Percentiles rank a stretch among this genome's conserved stretches.
Evolutionary conservation across 2,888 invertebrate species (phyloP).

Genomic region (Andrena trimmerana): DNA sequence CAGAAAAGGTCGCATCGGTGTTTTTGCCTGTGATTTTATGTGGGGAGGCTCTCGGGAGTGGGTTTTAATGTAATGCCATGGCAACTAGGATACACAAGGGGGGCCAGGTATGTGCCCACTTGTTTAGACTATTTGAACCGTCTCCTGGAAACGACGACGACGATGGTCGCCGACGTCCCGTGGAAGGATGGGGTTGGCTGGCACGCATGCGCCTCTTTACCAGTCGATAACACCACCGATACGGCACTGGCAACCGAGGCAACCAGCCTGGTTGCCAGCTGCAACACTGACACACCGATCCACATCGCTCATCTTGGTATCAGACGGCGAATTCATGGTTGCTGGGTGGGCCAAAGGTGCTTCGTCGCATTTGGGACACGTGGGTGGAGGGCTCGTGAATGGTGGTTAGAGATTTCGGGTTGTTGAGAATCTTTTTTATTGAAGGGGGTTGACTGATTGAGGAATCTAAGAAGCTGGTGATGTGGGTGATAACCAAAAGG

Average conservation of each 20-base stretch:
- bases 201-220: conserved; percentile 65
- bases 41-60: background rate
- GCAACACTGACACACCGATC: conserved; percentile 65
- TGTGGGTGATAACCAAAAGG: too few relatives aligned
- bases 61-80: background rate
- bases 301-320: conserved; percentile 52
- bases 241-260: conserved; percentile 49
- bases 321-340: conserved; percentile 15
- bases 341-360: background rate
- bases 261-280: conserved; percentile 61
- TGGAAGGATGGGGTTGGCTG: conserved; percentile 47
- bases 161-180: conserved; percentile 40
- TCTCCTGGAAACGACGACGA: conserved; percentile 60
- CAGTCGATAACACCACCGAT: conserved; percentile 72
- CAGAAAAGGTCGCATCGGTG: background rate
- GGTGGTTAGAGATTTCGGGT: background rate
- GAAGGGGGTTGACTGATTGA: too few relatives aligned
- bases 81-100: conserved; percentile 20
- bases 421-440: background rate
- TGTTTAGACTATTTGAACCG: conserved; percentile 56
- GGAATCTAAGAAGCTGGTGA: too few relatives aligned
- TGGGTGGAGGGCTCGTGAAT: background rate
- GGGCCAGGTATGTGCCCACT: conserved; percentile 32
- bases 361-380: background rate
- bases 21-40: background rate